Evolutionary conservation across 2,113 vertebrate species (phyloP), one percentile per base, ranked within the genome.

Genomic region (Petroica traversi): DNA sequence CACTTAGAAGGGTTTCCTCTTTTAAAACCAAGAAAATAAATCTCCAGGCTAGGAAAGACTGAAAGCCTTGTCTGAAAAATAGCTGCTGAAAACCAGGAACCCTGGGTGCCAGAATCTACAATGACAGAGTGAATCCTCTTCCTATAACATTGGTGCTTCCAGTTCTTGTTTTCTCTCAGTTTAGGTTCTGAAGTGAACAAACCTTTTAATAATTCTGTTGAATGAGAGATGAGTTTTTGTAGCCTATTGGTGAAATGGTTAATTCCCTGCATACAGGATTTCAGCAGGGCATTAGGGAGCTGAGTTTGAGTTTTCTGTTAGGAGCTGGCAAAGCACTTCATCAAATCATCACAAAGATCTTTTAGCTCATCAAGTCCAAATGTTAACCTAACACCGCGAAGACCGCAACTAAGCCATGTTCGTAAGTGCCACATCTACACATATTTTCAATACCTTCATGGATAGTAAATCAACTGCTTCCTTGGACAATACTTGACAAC

Each of bases 211-310:
- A 67, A 34, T 59, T 67, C 45, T 28, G 8, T 46, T 3, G 3
- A 72, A 28, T n/a, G 25, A 72, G 36, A 57, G 15, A 14, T 26
- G 57, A 52, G 9, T 69, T 88, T 82, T 82, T 31, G 31, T 10
- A 19, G 38, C 23, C 18, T 69, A 0, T 8, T 26, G 0, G 0
- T 71, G 64, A 59, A 63, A 64, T 14, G 9, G 5, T 62, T 46
- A 57, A 14, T 76, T 86, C 20, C 36, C 75, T 33, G 13, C 29
- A 19, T 5, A 12, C 5, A 13, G 49, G 25, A 54, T 73, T 85
- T 89, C 75, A 64, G 13, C 24, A 68, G 25, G 38, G 13, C 1
- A 0, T 71, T 59, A 28, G 31, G 10, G 22, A 55, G 12, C 3
- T 48, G 40, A 57, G 14, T 33, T 41, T 43, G 49, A 9, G 5